Base-by-base conservation (phyloP, 1,140 invertebrate genomes). In the Dendrolimus kikuchii region DNA sequence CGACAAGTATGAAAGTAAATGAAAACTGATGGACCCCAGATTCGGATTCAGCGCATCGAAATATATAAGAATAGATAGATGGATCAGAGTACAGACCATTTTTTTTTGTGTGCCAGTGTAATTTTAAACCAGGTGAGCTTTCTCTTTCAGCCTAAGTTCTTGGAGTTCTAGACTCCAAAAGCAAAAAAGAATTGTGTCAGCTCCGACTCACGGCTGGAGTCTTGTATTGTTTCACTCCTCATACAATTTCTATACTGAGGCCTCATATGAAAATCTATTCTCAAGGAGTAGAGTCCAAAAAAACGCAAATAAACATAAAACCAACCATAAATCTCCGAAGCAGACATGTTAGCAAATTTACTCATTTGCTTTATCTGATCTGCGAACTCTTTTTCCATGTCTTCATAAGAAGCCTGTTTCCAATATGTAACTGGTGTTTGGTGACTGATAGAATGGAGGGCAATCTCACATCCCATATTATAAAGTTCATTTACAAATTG, bases 391-490 rank as follows among this genome's bases (percentile, higher is more conserved):
- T 80, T 66, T 41, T 74, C 74, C 72, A 90, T 80, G 3, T 74
- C 74, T 6, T 88, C 76, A n/a, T 77, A 56, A 41, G 71, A 69
- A 5, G 89, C 84, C 10, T 73, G 62, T 5, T 60, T 54, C 91
- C 91, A 92, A 57, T 90, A 91, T 5, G 71, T 65, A 23, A 73
- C 79, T 41, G 76, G 68, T 2, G 80, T 64, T 55, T 69, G 51
- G 59, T 92, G 92, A 9, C 84, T 82, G 40, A 92, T 89, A 4
- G 90, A 91, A 61, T 88, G 93, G 2, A 92, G 86, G 3, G 90
- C 92, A n/a, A 94, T 93, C 77, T 94, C 93, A 53, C 91, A 90
- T 0, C 92, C 92, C 5, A 86, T 69, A 42, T 87, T 82, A 62
- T 92, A 91, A 1, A 93, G 73, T 52, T 92, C 87, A 55, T 92